Conservation (phyloP, 1,140 invertebrate genomes). For the Zaprionus inermis region DNA sequence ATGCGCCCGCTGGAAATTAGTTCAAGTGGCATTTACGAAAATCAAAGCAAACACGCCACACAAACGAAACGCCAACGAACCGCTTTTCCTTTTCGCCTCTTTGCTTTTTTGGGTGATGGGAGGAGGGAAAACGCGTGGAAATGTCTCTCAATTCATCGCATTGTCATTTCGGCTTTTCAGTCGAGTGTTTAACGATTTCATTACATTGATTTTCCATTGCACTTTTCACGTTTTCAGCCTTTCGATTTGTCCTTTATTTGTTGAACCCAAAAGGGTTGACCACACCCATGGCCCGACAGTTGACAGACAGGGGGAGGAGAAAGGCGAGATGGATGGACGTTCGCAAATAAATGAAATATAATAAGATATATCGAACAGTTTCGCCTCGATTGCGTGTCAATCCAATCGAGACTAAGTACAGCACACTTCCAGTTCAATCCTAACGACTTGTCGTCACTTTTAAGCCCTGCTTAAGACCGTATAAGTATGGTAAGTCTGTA, state of each 20-base stretch:
- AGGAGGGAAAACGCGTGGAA: slow-evolving; percentile 48
- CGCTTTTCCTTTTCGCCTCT: slow-evolving; percentile 19
- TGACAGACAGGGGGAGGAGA: not conserved
- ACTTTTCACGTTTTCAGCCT: slow-evolving; percentile 60
- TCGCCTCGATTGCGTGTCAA: not conserved
- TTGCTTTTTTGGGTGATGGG: slow-evolving; percentile 14
- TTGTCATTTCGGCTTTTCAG: slow-evolving; percentile 62
- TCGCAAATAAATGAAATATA: not conserved
- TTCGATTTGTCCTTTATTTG: slow-evolving; percentile 64
- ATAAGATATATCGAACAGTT: not conserved
- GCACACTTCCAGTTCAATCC: not conserved
- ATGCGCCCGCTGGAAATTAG: slow-evolving; percentile 58
- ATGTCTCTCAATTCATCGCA: slow-evolving; percentile 63
- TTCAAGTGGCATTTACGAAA: slow-evolving; percentile 63
- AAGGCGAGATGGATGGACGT: not conserved
- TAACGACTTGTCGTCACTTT: not conserved
- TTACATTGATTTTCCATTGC: slow-evolving; percentile 67
- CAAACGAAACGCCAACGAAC: slow-evolving; percentile 25
- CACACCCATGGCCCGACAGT: slow-evolving; percentile 39
- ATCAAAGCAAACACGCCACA: slow-evolving; percentile 36
- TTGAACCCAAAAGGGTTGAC: slow-evolving; percentile 63
- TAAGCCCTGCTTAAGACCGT: not conserved
- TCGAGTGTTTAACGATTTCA: slow-evolving; percentile 68
- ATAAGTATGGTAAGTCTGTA: not conserved
- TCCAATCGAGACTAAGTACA: not conserved